These are phyloP conservation scores for Pegoplata infirma DNA, from an alignment of 2,888 invertebrate species.

Conservation along the genomic window DNA sequence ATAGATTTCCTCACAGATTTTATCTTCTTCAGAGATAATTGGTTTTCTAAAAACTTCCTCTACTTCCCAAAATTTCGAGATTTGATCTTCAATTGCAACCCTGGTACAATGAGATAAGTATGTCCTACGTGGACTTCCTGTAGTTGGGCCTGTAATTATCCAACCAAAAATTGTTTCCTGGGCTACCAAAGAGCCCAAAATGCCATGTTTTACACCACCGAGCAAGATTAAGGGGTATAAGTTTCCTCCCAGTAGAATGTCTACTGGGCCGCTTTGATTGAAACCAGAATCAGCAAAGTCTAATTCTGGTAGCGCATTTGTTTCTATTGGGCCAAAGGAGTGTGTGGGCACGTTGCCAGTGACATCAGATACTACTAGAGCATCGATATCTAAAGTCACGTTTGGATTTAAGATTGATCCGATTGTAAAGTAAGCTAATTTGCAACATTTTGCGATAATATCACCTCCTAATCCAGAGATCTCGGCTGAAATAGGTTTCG, in stretches of 20 bases:
- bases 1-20: not conserved
- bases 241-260: constrained; percentile 5
- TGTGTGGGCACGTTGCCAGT: not conserved
- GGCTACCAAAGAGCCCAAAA: constrained; percentile 2
- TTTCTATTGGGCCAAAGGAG: not conserved
- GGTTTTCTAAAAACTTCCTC: not conserved
- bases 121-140: not conserved
- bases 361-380: not conserved
- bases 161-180: constrained; percentile 38
- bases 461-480: constrained; percentile 5
- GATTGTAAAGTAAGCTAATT: not conserved
- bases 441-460: constrained; percentile 13
- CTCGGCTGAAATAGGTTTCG: not conserved
- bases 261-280: not conserved
- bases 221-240: constrained; percentile 10
- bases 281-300: not conserved
- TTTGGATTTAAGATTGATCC: not conserved
- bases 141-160: constrained; percentile 24
- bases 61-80: not conserved
- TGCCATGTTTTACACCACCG: not conserved
- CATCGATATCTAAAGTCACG: constrained; percentile 2
- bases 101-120: not conserved
- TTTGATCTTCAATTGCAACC: constrained; percentile 1
- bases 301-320: not conserved
- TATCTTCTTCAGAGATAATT: not conserved